Conservation (phyloP, 2,888 invertebrate genomes). For the Drosophila birchii region DNA sequence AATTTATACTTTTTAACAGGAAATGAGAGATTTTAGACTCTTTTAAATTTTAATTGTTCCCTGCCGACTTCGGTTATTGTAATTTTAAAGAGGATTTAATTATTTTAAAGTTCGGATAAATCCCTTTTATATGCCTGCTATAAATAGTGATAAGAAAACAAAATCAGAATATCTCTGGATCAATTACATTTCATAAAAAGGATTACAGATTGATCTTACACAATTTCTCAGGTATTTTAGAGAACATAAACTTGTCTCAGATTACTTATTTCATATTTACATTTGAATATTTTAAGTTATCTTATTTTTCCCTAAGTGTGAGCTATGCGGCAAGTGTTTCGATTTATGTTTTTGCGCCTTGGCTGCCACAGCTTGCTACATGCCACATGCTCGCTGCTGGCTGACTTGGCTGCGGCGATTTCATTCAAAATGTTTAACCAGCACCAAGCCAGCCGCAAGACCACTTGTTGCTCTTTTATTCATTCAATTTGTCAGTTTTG, state of each 20-base stretch:
- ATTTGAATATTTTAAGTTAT: not conserved
- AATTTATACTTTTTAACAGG: not conserved
- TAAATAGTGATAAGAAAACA: too few relatives aligned
- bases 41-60: not conserved
- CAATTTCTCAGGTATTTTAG: too few relatives aligned
- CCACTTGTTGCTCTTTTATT: slow-evolving; percentile 84
- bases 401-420: slow-evolving; percentile 67
- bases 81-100: not conserved
- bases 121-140: too few relatives aligned
- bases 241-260: not conserved
- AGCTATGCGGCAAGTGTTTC: slow-evolving; percentile 76
- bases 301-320: slow-evolving; percentile 5
- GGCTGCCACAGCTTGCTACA: slow-evolving; percentile 45
- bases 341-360: slow-evolving; percentile 82
- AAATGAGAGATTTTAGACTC: not conserved
- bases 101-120: too few relatives aligned
- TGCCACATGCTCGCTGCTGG: slow-evolving; percentile 35
- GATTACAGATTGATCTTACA: too few relatives aligned
- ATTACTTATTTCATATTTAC: not conserved
- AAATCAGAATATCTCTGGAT: too few relatives aligned
- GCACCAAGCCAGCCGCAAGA: slow-evolving; percentile 45
- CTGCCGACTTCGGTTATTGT: not conserved
- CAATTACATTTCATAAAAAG: too few relatives aligned
- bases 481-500: slow-evolving; percentile 84
- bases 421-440: slow-evolving; percentile 79